Conservation (phyloP, 35 echinoderm and acorn worm genomes). For the Ophioderma brevispina region DNA sequence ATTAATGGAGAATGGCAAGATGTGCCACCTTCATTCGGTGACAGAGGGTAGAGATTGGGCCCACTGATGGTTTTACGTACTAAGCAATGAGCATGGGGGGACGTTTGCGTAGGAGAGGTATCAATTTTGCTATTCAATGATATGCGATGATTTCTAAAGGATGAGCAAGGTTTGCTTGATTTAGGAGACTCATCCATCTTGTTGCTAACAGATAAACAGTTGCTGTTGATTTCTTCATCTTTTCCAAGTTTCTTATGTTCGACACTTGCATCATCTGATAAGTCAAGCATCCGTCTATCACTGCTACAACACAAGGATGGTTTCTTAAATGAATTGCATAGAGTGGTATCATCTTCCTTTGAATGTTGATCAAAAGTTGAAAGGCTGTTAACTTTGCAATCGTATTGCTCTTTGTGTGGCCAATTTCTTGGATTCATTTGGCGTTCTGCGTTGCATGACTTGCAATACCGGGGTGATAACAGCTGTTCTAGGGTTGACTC, state of each 20-base stretch:
- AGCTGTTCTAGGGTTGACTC: too few relatives aligned
- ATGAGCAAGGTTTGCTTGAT: not conserved
- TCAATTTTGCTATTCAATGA: not conserved
- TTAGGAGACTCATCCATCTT: not conserved
- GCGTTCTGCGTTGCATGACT: too few relatives aligned
- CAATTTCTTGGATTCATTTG: too few relatives aligned
- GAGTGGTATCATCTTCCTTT: not conserved
- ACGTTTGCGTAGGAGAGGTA: not conserved
- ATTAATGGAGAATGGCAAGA: not conserved
- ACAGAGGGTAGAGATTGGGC: not conserved
- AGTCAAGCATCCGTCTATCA: too few relatives aligned
- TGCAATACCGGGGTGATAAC: too few relatives aligned
- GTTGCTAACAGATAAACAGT: not conserved
- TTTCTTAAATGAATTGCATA: not conserved
- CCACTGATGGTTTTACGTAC: not conserved
- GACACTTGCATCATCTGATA: not conserved
- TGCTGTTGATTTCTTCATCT: not conserved
- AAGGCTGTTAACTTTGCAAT: too few relatives aligned
- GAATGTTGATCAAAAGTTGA: too few relatives aligned
- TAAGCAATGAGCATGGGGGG: not conserved
- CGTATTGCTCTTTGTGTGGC: not conserved
- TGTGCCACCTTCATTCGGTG: not conserved
- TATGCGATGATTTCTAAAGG: not conserved
- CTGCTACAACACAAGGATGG: not conserved
- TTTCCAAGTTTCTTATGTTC: not conserved